Evolutionary conservation across 2,797 vertebrate genomes (phyloP), one percentile per base, ranked within the genome.

Genomic region (Chaunax sp.): DNA sequence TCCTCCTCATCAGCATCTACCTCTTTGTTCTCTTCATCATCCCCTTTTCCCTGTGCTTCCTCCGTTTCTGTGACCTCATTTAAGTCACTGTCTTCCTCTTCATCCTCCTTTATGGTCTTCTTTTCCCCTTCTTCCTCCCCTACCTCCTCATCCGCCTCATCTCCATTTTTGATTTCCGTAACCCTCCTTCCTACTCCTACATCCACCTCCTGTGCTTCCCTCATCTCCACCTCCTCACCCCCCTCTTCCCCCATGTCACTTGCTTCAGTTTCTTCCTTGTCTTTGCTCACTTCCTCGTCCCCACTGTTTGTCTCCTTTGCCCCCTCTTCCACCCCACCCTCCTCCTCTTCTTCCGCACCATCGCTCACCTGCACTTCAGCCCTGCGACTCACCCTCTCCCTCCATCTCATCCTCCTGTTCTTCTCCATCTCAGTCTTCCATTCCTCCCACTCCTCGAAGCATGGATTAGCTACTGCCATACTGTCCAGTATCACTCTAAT

Each of bases 381-480:
- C 72, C 74, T 75, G 14, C 8, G 41, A 5, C 50, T 75, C 50
- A 72, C n/a, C 41, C 61, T 84, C 38, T 80, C 64, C 11, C 46
- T 57, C 61, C 30, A 63, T 26, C 28, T 44, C 14, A 28, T 77
- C 41, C 44, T 68, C 22, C 73, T 77, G 5, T 46, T 72, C 18
- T 61, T 62, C 46, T 74, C 67, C 54, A 74, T 74, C 44, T 52
- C 13, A 22, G 12, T 51, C 40, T 53, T 76, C 59, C 51, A 77
- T 46, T 84, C 71, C 2, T 62, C 28, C 72, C 62, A 79, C 5
- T 64, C 56, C 49, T 63, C 53, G 9, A 15, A 3, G 15, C 35
- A 60, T 3, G 19, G 55, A 60, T 64, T 37, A 62, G 20, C 63
- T 4, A 75, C 35, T 25, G 69, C 84, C 86, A 88, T 82, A 8